Evolutionary conservation across 2,888 invertebrate genomes (phyloP).

Genomic region (Dynastes maya): DNA sequence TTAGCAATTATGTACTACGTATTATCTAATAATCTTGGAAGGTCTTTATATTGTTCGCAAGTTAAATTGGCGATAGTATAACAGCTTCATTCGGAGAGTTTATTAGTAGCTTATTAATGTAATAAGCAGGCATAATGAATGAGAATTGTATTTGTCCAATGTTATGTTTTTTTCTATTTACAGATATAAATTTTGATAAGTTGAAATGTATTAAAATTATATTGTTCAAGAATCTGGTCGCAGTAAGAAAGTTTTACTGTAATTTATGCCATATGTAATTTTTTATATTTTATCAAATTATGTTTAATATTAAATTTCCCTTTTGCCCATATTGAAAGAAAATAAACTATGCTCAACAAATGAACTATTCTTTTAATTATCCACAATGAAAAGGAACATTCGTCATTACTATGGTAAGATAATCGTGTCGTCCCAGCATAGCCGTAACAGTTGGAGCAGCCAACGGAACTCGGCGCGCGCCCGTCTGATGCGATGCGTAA

Average conservation of each 20-base stretch:
- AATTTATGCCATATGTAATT: constrained; percentile 44
- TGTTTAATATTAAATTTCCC: constrained; percentile 38
- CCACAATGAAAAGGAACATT: too few relatives aligned
- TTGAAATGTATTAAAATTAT: constrained; percentile 34
- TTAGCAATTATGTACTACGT: constrained; percentile 43
- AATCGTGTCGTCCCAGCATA: too few relatives aligned
- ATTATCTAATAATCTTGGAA: constrained; percentile 34
- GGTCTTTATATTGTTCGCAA: constrained; percentile 54
- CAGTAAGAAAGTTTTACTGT: constrained; percentile 27
- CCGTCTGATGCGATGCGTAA: too few relatives aligned
- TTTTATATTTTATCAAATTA: constrained; percentile 42
- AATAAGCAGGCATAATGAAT: constrained; percentile 60
- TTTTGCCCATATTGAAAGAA: constrained; percentile 41
- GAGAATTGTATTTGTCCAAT: constrained; percentile 28
- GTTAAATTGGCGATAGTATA: constrained; percentile 18
- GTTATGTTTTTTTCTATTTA: constrained; percentile 27
- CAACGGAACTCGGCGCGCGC: too few relatives aligned
- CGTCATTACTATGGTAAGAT: too few relatives aligned
- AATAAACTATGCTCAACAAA: constrained; percentile 52
- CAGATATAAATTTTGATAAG: constrained; percentile 21
- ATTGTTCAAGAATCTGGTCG: constrained; percentile 34
- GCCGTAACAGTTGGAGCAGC: too few relatives aligned
- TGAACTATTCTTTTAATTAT: neutral
- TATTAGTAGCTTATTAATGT: constrained; percentile 39
- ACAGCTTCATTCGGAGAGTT: constrained; percentile 15